Evolutionary conservation across 2,113 vertebrate species (phyloP), one percentile per base, ranked within the genome.

Genomic region (Microcebus jonahi): DNA sequence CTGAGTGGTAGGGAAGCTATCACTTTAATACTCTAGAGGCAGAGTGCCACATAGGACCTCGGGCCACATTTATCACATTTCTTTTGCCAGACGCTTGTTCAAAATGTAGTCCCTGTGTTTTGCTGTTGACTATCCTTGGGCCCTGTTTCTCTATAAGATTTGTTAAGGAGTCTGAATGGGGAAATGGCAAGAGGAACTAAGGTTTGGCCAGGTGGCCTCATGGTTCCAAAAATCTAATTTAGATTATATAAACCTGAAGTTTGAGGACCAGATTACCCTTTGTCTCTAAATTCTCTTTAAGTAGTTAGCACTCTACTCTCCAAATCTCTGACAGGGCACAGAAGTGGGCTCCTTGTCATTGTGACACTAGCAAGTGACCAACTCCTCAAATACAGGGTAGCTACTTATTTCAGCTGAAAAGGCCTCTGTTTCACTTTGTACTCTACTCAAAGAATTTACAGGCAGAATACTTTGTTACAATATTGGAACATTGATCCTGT

Each of bases 391-490:
- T 84, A 42, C 2, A 59, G 34, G 20, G 15, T 18, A 34, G 71
- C 59, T 79, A 50, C 55, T 70, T 71, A 25, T 61, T 57, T 95
- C 79, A 59, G 39, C 36, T 88, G 53, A 90, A 77, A 95, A 94
- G 55, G 61, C 8, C 5, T 83, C 13, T 18, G 27, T 93, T 96
- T 82, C 20, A 34, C 55, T 88, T 97, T 95, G 70, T 94, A 31
- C 80, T 94, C 65, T 82, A 36, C 84, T 94, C 20, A n/a, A 48
- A 96, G 68, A 75, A 84, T 82, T 63, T 63, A 63, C 27, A 27
- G 73, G 34, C 61, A 92, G 68, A 71, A 82, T 25, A 61, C 36
- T 63, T 67, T 11, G 87, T 81, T 86, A 86, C 5, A 65, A 34
- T 17, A 36, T 25, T 71, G 59, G 36, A 45, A 81, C 31, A 53